Conservation (phyloP, 1,140 invertebrate genomes). For the Drosophila fuyamai region DNA sequence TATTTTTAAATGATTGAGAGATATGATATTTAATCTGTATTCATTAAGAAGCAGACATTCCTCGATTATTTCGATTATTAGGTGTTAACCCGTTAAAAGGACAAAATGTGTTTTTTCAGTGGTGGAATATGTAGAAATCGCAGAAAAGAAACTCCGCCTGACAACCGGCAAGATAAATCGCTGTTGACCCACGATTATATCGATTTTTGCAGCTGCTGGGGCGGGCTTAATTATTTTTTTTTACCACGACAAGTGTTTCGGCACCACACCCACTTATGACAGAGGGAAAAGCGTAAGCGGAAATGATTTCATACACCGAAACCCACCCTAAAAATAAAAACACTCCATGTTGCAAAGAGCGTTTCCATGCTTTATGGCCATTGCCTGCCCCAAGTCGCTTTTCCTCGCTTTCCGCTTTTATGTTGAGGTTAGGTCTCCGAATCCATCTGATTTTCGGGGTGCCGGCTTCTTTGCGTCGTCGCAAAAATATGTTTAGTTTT, state of each 20-base stretch:
- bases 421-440: slow-evolving; percentile 43
- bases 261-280: slow-evolving; percentile 50
- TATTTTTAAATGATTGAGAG: too few relatives aligned
- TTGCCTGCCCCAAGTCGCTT: slow-evolving; percentile 51
- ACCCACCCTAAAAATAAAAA: slow-evolving; percentile 30
- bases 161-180: slow-evolving; percentile 4
- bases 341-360: slow-evolving; percentile 6
- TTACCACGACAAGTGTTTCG: slow-evolving; percentile 40
- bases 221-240: slow-evolving; percentile 23
- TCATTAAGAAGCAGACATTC: too few relatives aligned
- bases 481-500: slow-evolving; percentile 11
- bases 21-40: too few relatives aligned
- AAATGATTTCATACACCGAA: slow-evolving; percentile 53
- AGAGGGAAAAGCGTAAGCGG: slow-evolving; percentile 37
- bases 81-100: too few relatives aligned
- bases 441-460: background rate
- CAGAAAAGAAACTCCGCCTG: too few relatives aligned
- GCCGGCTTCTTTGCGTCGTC: slow-evolving; percentile 37
- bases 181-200: slow-evolving; percentile 20
- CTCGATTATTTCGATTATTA: too few relatives aligned
- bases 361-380: slow-evolving; percentile 22
- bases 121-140: background rate
- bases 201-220: slow-evolving; percentile 34
- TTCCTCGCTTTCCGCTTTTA: slow-evolving; percentile 9
- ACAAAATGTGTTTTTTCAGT: background rate